Base-by-base conservation (phyloP, 2,888 invertebrate species). In the Volucella zonaria region DNA sequence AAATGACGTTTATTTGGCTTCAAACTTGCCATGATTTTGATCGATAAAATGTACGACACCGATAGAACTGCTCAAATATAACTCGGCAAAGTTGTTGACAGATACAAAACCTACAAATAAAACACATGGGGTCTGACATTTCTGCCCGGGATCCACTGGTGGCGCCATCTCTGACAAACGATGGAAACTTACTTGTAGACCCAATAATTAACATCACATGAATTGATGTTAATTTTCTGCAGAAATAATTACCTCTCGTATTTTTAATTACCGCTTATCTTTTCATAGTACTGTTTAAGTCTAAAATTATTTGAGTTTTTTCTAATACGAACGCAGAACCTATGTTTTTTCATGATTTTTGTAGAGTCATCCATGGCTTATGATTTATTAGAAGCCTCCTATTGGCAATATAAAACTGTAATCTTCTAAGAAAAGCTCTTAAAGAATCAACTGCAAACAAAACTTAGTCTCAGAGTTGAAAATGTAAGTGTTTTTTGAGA, bases 341-440 rank as follows among this genome's bases (percentile, higher is more conserved):
- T 51, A 2, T 66, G 14, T 42, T 66, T 42, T 38, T 66, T n/a
- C 8, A 10, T 9, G 11, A 49, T 49, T 49, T 64, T 64, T n/a
- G 12, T 12, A 49, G 51, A 64, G 64, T 64, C 49, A 51, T 64
- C 64, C 49, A 51, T 40, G 51, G 54, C 14, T 54, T 67, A 6
- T 2, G 1, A 2, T 18, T 18, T 1, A 1, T 18, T 18, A 18
- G 1, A 18, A 18, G 2, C 1, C 2, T 18, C 2, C 1, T 18
- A 51, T 1, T 51, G 52, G 3, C 42, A 40, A 11, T 31, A 51
- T 3, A 66, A 3, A 6, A 66, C 51, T 18, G 40, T 51, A 15
- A 11, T 66, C 40, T 10, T 18, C 18, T 18, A 18, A 2, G 18
- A 18, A 18, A 18, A 3, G 66, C 66, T n/a, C n/a, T 38, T 18